These are phyloP conservation scores for Tetraneura akinire DNA, from an alignment of 1,140 invertebrate genomes.

Conservation along the genomic window DNA sequence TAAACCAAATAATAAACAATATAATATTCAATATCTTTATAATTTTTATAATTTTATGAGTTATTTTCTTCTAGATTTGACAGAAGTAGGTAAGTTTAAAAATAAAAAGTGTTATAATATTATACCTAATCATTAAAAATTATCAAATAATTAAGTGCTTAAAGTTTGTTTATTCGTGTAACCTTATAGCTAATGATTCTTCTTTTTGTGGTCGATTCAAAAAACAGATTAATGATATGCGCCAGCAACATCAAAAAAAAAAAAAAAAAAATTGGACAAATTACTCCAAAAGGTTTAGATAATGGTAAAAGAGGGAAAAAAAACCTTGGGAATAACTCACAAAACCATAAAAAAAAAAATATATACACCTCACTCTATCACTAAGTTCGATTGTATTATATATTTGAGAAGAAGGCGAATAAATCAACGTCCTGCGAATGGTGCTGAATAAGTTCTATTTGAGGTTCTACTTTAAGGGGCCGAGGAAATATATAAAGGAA, in stretches of 20 bases:
- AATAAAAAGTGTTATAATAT: conserved; percentile 16
- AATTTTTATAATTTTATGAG: too few species aligned
- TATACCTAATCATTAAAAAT: conserved; percentile 40
- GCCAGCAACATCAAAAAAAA: conserved; percentile 2
- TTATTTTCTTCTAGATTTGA: too few species aligned
- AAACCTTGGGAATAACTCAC: conserved; percentile 32
- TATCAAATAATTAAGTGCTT: conserved; percentile 42
- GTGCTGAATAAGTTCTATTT: conserved; percentile 49
- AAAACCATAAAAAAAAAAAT: conserved; percentile 14
- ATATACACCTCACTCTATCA: conserved; percentile 42
- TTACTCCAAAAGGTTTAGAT: conserved; percentile 40
- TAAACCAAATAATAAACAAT: not conserved
- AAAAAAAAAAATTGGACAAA: conserved; percentile 47
- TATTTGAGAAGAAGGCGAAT: conserved; percentile 48
- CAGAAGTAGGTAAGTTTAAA: too few species aligned
- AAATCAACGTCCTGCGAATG: conserved; percentile 49
- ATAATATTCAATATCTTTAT: too few species aligned
- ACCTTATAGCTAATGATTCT: conserved; percentile 14
- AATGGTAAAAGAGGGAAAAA: conserved; percentile 42
- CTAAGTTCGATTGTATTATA: conserved; percentile 50
- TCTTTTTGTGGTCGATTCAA: conserved; percentile 46
- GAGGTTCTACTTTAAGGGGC: conserved; percentile 19
- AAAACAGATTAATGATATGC: conserved; percentile 47
- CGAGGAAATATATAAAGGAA: conserved; percentile 23
- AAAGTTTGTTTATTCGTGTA: conserved; percentile 28